Conservation (phyloP, 2,888 invertebrate species). For the Aspidiotus destructor region DNA sequence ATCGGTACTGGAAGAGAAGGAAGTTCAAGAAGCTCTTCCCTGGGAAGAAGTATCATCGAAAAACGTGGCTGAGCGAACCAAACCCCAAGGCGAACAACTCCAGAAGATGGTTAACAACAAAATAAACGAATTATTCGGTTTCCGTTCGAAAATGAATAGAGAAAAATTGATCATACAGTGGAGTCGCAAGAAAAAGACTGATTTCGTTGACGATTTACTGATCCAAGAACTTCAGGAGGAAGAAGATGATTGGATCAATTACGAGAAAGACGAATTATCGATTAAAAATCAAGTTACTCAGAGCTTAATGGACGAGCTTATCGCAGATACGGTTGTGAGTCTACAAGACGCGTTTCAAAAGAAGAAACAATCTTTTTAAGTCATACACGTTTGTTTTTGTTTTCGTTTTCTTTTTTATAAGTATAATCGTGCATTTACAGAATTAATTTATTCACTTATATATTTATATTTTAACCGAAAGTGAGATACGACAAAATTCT, state of each 20-base stretch:
- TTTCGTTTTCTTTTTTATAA: too few relatives aligned
- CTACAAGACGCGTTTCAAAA: slow-evolving; percentile 21
- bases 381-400: too few relatives aligned
- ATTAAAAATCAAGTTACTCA: slow-evolving; percentile 55
- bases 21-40: slow-evolving; percentile 35
- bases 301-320: slow-evolving; percentile 48
- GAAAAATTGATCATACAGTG: slow-evolving; percentile 53
- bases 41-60: slow-evolving; percentile 47
- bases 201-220: slow-evolving; percentile 61
- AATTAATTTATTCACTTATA: too few relatives aligned
- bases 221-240: slow-evolving; percentile 61
- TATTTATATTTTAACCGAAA: too few relatives aligned
- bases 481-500: too few relatives aligned
- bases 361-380: slow-evolving; percentile 1
- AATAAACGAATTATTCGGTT: slow-evolving; percentile 45
- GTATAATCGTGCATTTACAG: too few relatives aligned
- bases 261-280: slow-evolving; percentile 58
- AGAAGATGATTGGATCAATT: slow-evolving; percentile 63
- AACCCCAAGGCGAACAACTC: slow-evolving; percentile 32
- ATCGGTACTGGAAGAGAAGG: slow-evolving; percentile 46
- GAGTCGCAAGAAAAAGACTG: slow-evolving; percentile 52
- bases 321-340: slow-evolving; percentile 44
- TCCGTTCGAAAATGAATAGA: slow-evolving; percentile 46
- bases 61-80: slow-evolving; percentile 45
- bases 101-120: slow-evolving; percentile 20